phyloP scores from a whole-genome alignment of 2,797 vertebrate genomes.

The Atherinosoma microstoma region DNA sequence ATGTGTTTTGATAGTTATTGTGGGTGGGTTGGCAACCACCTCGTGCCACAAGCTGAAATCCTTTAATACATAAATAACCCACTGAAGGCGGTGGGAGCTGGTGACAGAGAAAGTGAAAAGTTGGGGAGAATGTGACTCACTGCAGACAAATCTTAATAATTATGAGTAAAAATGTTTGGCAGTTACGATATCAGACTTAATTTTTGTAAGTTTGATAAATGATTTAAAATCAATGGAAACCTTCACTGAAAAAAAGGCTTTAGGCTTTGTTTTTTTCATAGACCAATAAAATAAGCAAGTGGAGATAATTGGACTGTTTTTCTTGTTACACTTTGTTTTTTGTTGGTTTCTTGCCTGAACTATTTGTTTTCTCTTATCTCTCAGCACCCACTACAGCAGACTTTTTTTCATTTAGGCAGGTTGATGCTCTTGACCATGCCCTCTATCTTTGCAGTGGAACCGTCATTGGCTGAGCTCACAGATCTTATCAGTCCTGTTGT shows the following conservation, averaged over 20 bases:
- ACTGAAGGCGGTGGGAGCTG: conserved; percentile 25
- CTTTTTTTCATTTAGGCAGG: conserved; percentile 49
- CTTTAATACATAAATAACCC: conserved; percentile 48
- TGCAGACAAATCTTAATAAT: background rate
- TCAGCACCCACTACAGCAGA: conserved; percentile 7
- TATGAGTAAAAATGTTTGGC: background rate
- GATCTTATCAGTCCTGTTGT: conserved; percentile 55
- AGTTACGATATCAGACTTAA: background rate
- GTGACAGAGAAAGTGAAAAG: conserved; percentile 42
- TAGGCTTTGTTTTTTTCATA: conserved; percentile 15
- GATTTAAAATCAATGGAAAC: background rate
- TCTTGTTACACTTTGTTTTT: conserved; percentile 2
- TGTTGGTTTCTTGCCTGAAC: conserved; percentile 1
- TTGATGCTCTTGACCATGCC: conserved; percentile 52
- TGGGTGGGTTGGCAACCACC: conserved; percentile 52
- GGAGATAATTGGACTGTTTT: conserved; percentile 3
- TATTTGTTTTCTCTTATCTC: conserved; percentile 62
- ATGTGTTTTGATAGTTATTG: conserved; percentile 38
- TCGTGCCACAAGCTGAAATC: conserved; percentile 36
- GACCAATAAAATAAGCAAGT: conserved; percentile 5
- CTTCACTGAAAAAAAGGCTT: background rate
- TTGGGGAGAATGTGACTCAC: conserved; percentile 9
- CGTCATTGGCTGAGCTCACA: conserved; percentile 41
- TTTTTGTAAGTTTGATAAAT: background rate
- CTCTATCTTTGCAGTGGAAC: conserved; percentile 57